Base-by-base conservation (phyloP, 2,888 invertebrate genomes). In the Neelides folsomi region DNA sequence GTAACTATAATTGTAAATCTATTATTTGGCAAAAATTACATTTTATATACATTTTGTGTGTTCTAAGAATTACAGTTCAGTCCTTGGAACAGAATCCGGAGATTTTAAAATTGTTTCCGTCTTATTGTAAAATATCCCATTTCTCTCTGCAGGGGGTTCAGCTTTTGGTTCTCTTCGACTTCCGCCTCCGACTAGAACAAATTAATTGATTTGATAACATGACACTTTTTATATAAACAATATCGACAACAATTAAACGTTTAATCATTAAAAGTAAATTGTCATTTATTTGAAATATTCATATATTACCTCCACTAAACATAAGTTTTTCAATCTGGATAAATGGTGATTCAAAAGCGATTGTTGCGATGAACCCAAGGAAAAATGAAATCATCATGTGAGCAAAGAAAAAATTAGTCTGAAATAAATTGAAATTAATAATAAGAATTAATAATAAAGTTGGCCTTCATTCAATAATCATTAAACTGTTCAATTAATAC, bases 381-480 rank as follows among this genome's bases (percentile, higher is more conserved):
- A 54, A 4, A n/a, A 53, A 57, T 4, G 57, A 57, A 52, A 56
- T 55, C 10, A 60, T 50, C 36, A 60, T 46, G 43, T 62, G 58
- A 9, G 56, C 53, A 47, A 62, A 57, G 40, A 46, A 58, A 1
- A 56, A 47, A 47, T 58, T 58, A 13, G 54, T 49, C 57, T 60
- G 48, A 8, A 43, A 49, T 27, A 27, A 49, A 20, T 18, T 37
- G 15, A 46, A 37, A 49, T 44, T 27, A 9, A n/a, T 2, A 16
- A 15, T n/a, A n/a, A n/a, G n/a, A n/a, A 27, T 27, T 27, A 27
- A 27, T 27, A 27, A 27, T 27, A 5, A 27, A 27, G 27, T 5
- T 46, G n/a, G 15, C 40, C n/a, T 27, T 38, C 12, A n/a, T 8
- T 15, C 12, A 5, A 10, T 48, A 10, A 13, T 9, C 20, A 34